Evolutionary conservation across 2,113 vertebrate genomes (phyloP).

Genomic region (Odontesthes bonariensis): DNA sequence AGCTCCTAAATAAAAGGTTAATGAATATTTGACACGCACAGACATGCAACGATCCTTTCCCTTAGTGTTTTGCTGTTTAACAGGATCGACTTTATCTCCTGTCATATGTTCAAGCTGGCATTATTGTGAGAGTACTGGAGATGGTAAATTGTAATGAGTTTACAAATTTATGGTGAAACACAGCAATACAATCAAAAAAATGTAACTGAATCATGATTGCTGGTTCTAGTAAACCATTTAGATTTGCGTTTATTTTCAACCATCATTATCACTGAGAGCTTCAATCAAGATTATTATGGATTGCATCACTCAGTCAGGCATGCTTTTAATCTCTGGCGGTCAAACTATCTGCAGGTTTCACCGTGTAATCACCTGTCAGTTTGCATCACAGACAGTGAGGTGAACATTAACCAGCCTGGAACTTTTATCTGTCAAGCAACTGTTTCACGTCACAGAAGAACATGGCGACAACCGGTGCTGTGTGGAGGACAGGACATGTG

Average conservation of each 20-base stretch:
- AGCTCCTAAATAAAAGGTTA: too few relatives aligned
- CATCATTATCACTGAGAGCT: not conserved
- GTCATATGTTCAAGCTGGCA: too few relatives aligned
- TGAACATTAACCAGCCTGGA: slow-evolving; percentile 73
- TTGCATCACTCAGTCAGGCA: slow-evolving; percentile 33
- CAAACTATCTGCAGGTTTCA: not conserved
- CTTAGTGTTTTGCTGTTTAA: not conserved
- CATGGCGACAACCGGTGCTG: slow-evolving; percentile 65
- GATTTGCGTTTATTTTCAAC: not conserved
- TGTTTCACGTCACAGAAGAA: slow-evolving; percentile 12
- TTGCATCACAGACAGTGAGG: not conserved
- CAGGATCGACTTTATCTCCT: too few relatives aligned
- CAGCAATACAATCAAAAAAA: not conserved
- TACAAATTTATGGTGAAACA: not conserved
- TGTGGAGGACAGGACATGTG: slow-evolving; percentile 20
- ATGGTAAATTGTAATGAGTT: not conserved
- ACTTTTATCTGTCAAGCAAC: not conserved
- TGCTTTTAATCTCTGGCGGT: slow-evolving; percentile 36
- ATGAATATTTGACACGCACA: too few relatives aligned
- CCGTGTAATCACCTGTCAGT: not conserved
- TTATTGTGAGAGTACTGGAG: too few relatives aligned
- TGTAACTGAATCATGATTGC: not conserved
- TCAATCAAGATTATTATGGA: slow-evolving; percentile 11
- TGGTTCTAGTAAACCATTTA: not conserved
- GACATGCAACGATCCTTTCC: not conserved